Conservation (phyloP, 2,888 invertebrate genomes). For the Boloria selene region DNA sequence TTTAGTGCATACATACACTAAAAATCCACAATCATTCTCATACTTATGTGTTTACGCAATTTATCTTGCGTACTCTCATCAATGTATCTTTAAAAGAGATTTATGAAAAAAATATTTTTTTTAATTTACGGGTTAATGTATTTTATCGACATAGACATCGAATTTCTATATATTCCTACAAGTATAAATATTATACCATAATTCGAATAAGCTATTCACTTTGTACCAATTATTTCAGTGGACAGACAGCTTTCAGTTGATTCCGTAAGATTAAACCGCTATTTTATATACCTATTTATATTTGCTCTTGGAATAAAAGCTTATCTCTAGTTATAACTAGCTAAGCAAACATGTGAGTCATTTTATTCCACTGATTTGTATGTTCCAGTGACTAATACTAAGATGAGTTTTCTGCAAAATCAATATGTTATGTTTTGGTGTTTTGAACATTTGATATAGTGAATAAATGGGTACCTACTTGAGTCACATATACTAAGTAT, state of each 20-base stretch:
- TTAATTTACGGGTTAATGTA: too few species aligned
- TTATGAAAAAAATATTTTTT: too few species aligned
- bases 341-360: slow-evolving; percentile 32
- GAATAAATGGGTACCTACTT: too few species aligned
- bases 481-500: too few species aligned
- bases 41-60: too few species aligned
- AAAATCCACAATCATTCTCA: too few species aligned
- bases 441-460: too few species aligned
- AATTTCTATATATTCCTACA: not conserved
- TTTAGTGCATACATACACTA: too few species aligned
- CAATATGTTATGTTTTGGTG: not conserved
- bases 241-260: slow-evolving; percentile 22
- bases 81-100: too few species aligned
- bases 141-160: too few species aligned
- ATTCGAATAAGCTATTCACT: not conserved
- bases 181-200: not conserved
- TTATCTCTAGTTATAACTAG: slow-evolving; percentile 30
- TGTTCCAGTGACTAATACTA: slow-evolving; percentile 25
- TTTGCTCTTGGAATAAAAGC: slow-evolving; percentile 32
- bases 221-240: slow-evolving; percentile 15
- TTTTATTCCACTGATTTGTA: slow-evolving; percentile 27
- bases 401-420: slow-evolving; percentile 30
- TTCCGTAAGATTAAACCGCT: slow-evolving; percentile 5
- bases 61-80: too few species aligned
- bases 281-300: slow-evolving; percentile 26